phyloP scores from a whole-genome alignment of 2,113 vertebrate species.

The Labrus mixtus region DNA sequence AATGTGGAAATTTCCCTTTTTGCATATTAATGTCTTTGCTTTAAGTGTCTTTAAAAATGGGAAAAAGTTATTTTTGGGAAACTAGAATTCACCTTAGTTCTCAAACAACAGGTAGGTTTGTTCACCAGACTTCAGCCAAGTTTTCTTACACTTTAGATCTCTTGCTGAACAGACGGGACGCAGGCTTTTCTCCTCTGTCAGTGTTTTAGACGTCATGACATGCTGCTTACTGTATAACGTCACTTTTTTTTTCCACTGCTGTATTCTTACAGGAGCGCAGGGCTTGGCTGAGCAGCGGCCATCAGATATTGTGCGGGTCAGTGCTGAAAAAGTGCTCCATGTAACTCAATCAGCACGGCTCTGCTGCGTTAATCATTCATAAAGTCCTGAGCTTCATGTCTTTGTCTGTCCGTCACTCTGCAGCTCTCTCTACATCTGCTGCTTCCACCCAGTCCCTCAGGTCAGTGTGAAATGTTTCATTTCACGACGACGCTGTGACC shows the following conservation, averaged over 20 bases:
- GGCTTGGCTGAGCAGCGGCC: conserved; percentile 49
- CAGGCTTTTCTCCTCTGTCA: neutral
- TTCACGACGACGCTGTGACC: no score
- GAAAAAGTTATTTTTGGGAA: no score
- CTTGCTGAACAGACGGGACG: no score
- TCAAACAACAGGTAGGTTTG: no score
- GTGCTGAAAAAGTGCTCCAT: conserved; percentile 54
- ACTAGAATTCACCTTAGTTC: no score
- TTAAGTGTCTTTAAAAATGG: no score
- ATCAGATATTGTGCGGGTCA: conserved; percentile 71
- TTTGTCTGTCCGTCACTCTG: conserved; percentile 23
- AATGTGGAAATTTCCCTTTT: no score
- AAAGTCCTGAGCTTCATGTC: conserved; percentile 18
- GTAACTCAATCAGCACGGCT: conserved; percentile 80
- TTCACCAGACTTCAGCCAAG: no score
- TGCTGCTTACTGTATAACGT: conserved; percentile 28
- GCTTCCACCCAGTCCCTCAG: neutral
- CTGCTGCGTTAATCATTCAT: conserved; percentile 80
- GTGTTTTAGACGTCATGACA: conserved; percentile 22
- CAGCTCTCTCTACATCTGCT: neutral
- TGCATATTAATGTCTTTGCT: no score
- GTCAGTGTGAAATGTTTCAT: no score
- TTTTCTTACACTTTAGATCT: no score
- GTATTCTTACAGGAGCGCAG: conserved; percentile 9
- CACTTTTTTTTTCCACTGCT: conserved; percentile 59